Evolutionary conservation across 1,140 invertebrate species (phyloP).

Genomic region (Chironomus tepperi): DNA sequence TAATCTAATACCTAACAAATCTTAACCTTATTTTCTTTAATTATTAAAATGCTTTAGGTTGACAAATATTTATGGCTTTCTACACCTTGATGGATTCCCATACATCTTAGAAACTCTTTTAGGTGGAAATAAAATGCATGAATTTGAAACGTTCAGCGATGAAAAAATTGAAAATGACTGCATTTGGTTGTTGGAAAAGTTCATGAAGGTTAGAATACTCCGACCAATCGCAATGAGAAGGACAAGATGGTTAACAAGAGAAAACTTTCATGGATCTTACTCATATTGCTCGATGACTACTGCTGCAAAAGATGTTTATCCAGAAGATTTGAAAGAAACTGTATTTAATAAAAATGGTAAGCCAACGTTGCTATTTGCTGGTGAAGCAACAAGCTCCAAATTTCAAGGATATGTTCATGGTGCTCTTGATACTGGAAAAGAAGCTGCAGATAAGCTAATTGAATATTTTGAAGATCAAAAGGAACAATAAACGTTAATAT

Average conservation of each 20-base stretch:
- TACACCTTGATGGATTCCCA: conserved; percentile 53
- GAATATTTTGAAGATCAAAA: conserved; percentile 26
- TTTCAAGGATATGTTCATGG: conserved; percentile 73
- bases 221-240: conserved; percentile 37
- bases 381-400: conserved; percentile 57
- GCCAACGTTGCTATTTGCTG: conserved; percentile 56
- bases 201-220: background rate
- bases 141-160: conserved; percentile 47
- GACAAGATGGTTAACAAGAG: conserved; percentile 58
- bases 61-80: conserved; percentile 55
- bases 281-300: conserved; percentile 52
- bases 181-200: background rate
- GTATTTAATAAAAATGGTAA: conserved; percentile 39
- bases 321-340: conserved; percentile 43
- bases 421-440: conserved; percentile 64
- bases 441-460: conserved; percentile 57
- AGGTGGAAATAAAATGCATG: conserved; percentile 44
- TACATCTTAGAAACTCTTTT: conserved; percentile 58
- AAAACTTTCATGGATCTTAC: conserved; percentile 59
- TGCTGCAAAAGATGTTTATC: conserved; percentile 43
- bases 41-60: too few relatives aligned
- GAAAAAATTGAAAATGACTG: conserved; percentile 36
- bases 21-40: too few relatives aligned
- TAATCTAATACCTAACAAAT: too few relatives aligned
- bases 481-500: too few relatives aligned